A percentile compares a stretch with the other conserved stretches of the same genome.
Evolutionary conservation across 2,888 invertebrate species (phyloP).

Genomic region (Dryocosmus kuriphilus): DNA sequence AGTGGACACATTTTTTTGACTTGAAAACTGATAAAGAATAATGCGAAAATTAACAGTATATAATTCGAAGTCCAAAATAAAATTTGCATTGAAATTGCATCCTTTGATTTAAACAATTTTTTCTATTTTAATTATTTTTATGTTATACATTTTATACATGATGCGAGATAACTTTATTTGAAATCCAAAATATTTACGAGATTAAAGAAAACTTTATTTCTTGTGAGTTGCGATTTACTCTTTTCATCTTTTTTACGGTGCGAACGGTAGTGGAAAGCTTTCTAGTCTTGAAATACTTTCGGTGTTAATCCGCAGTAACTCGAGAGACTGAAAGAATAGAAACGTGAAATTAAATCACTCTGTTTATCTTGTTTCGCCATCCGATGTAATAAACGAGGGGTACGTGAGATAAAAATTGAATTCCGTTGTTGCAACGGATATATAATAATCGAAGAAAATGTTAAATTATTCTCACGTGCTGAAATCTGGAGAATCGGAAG

Average conservation of each 20-base stretch:
- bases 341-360: conserved; percentile 34
- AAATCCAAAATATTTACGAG: neutral
- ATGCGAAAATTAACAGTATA: too few relatives aligned
- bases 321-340: conserved; percentile 34
- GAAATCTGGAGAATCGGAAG: neutral
- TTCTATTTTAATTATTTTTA: too few relatives aligned
- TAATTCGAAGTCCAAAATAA: too few relatives aligned
- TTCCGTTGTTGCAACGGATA: conserved; percentile 32
- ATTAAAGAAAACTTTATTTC: neutral
- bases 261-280: neutral
- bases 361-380: conserved; percentile 33
- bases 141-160: too few relatives aligned
- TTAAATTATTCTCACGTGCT: conserved; percentile 2
- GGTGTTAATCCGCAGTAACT: conserved; percentile 9
- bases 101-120: too few relatives aligned
- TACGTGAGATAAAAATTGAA: conserved; percentile 23
- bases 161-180: neutral
- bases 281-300: neutral
- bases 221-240: neutral
- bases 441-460: conserved; percentile 10
- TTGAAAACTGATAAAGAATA: too few relatives aligned
- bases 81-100: too few relatives aligned
- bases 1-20: too few relatives aligned
- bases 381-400: conserved; percentile 28
- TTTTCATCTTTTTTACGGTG: neutral